Evolutionary conservation across 2,797 vertebrate genomes (phyloP).

Genomic region (Gallinago nigripennis): DNA sequence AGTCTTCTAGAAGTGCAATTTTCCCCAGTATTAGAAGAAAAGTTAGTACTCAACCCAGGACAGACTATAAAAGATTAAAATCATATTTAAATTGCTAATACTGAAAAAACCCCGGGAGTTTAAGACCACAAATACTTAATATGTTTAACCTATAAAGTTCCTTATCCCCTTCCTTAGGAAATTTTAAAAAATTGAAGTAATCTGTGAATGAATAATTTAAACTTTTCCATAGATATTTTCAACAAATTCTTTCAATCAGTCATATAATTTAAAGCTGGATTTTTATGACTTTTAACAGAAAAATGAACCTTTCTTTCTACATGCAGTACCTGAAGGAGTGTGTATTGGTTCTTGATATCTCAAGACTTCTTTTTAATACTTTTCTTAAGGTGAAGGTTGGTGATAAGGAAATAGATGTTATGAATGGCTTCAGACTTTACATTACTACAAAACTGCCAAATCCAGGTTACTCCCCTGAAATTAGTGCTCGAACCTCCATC

Average conservation of each 20-base stretch:
- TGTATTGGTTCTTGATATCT: not conserved
- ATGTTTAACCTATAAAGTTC: not conserved
- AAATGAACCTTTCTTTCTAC: not conserved
- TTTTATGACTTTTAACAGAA: not conserved
- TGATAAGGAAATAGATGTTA: conserved; percentile 94
- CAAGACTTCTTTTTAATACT: not conserved
- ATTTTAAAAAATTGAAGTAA: not conserved
- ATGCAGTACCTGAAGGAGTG: not conserved
- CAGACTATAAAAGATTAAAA: not conserved
- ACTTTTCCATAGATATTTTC: not conserved
- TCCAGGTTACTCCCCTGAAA: conserved; percentile 92
- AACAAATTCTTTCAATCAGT: not conserved
- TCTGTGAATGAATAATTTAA: not conserved
- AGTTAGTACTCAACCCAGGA: too few relatives aligned
- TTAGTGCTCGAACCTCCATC: conserved; percentile 91
- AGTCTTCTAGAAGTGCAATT: too few relatives aligned
- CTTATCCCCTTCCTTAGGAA: not conserved
- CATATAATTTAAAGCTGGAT: not conserved
- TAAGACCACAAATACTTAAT: not conserved
- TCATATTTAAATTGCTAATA: not conserved
- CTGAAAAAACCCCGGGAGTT: not conserved
- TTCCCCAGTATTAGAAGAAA: too few relatives aligned
- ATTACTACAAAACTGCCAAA: conserved; percentile 94
- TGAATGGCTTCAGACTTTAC: conserved; percentile 92
- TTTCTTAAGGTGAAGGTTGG: conserved; percentile 90